Conservation (phyloP, 2,888 invertebrate species). For the Omphaloscelis lunosa region DNA sequence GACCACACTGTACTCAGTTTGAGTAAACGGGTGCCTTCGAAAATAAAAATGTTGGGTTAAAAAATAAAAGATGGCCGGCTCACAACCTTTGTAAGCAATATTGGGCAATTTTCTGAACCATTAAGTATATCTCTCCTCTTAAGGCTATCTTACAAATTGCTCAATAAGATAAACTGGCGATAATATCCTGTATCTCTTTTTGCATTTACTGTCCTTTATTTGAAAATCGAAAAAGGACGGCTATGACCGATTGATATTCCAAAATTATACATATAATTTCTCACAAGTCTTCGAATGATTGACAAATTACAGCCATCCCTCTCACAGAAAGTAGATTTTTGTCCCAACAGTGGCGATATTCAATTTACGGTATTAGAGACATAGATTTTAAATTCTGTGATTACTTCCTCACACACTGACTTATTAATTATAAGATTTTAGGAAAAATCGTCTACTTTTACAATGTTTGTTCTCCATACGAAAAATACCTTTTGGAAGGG, state of each 20-base stretch:
- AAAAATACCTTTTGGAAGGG: no score
- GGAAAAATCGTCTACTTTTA: no score
- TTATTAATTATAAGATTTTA: no score
- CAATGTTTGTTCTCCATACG: no score
- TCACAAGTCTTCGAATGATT: not conserved
- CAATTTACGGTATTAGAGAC: no score
- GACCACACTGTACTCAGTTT: not conserved
- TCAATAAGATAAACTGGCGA: slow-evolving; percentile 59
- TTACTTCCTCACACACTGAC: no score
- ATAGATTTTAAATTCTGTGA: no score
- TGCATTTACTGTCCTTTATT: slow-evolving; percentile 28
- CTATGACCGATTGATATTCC: not conserved
- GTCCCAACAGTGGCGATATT: not conserved
- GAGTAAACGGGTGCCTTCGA: not conserved
- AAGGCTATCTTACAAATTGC: slow-evolving; percentile 59
- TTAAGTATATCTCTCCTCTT: slow-evolving; percentile 61
- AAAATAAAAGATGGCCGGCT: slow-evolving; percentile 53
- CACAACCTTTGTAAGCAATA: slow-evolving; percentile 23
- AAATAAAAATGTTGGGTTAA: slow-evolving; percentile 34
- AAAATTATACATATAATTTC: slow-evolving; percentile 9
- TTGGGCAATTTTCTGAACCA: slow-evolving; percentile 63
- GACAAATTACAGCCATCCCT: not conserved
- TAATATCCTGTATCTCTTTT: slow-evolving; percentile 58
- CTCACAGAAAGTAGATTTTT: not conserved
- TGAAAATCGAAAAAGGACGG: slow-evolving; percentile 2